phyloP scores from a whole-genome alignment of 2,888 invertebrate genomes.

The Lysandra bellargus region DNA sequence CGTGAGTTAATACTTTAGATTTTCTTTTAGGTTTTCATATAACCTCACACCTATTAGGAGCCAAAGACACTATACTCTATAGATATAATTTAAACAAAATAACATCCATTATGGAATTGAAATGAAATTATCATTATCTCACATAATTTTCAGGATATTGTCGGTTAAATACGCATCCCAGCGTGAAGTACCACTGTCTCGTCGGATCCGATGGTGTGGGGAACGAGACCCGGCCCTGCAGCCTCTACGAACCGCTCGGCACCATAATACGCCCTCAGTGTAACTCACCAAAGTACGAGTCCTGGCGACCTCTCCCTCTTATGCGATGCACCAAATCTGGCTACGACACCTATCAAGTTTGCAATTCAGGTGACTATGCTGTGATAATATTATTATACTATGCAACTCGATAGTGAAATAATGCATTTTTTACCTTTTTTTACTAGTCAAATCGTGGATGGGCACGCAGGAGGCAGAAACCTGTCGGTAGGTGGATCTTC shows the following conservation, averaged over 20 bases:
- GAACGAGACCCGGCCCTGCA: conserved; percentile 6
- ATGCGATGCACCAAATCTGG: neutral
- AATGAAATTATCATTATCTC: neutral
- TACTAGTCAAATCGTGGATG: neutral
- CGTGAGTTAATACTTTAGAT: conserved; percentile 15
- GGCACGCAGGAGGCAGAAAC: neutral
- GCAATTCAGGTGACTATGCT: neutral
- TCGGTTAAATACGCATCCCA: conserved; percentile 18
- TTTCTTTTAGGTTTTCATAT: neutral
- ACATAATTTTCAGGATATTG: conserved; percentile 8
- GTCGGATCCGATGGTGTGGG: neutral
- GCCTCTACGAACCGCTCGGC: conserved; percentile 10
- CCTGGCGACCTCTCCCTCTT: conserved; percentile 6
- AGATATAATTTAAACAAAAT: too few relatives aligned
- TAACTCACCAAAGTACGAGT: neutral
- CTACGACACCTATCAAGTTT: neutral
- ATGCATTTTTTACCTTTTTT: neutral
- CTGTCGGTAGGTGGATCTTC: neutral
- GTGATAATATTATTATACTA: neutral
- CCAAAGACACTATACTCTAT: neutral
- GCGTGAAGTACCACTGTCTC: conserved; percentile 16
- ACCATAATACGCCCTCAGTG: conserved; percentile 11
- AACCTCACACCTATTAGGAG: neutral
- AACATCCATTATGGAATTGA: too few relatives aligned
- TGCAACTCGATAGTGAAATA: neutral